Conservation (phyloP, 2,888 invertebrate species). For the Ganaspis brasiliensis region DNA sequence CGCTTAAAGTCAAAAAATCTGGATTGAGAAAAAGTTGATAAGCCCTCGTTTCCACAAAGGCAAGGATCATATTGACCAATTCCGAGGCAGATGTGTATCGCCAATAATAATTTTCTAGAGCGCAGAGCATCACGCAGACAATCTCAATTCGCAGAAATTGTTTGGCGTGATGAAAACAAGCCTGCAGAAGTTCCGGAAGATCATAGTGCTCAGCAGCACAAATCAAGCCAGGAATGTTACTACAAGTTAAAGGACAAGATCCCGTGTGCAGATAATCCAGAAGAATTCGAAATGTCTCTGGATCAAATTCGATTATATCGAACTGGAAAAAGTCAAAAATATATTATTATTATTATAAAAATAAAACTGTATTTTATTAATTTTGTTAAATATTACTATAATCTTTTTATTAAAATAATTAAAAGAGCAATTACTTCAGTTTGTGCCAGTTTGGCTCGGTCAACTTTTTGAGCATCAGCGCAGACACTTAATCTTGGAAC, state of each 20-base stretch:
- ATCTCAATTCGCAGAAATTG: conserved; percentile 96
- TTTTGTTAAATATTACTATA: neutral
- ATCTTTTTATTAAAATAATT: neutral
- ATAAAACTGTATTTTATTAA: neutral
- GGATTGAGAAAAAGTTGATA: conserved; percentile 91
- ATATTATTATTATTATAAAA: neutral
- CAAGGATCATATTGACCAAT: conserved; percentile 95
- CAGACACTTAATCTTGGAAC: conserved; percentile 95
- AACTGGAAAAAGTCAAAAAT: conserved; percentile 84
- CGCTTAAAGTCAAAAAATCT: conserved; percentile 93
- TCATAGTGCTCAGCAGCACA: conserved; percentile 98
- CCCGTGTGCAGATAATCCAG: conserved; percentile 96
- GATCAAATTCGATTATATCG: conserved; percentile 96
- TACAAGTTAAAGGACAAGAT: conserved; percentile 94
- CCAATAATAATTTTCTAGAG: conserved; percentile 97
- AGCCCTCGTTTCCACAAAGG: conserved; percentile 93
- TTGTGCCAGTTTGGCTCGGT: conserved; percentile 94
- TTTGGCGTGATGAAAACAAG: conserved; percentile 97
- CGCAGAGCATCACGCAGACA: conserved; percentile 95
- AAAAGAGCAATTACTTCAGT: conserved; percentile 87
- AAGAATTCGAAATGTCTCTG: conserved; percentile 94
- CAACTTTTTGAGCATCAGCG: conserved; percentile 96
- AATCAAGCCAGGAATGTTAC: conserved; percentile 95
- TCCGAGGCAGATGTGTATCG: conserved; percentile 96
- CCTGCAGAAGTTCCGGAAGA: conserved; percentile 94